Evolutionary conservation across 1,140 invertebrate species (phyloP), one percentile per base, ranked within the genome.

Genomic region (Heliconius hewitsoni): DNA sequence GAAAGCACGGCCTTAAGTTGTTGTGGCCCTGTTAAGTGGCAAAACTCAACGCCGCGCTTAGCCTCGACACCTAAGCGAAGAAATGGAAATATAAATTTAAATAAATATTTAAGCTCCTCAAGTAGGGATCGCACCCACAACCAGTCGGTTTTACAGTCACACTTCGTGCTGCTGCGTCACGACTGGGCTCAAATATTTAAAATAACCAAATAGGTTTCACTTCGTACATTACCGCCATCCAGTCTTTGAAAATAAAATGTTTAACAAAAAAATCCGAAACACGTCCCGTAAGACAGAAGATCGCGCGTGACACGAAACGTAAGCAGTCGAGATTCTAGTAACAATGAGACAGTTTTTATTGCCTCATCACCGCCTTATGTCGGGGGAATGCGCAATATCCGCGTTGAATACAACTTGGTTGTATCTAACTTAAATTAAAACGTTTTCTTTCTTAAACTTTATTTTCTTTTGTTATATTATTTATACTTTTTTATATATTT

Each of bases 261-360:
- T 76, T 30, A 66, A 66, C 74, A 70, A 76, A 76, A 52, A 76
- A 70, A 76, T 76, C 74, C 74, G 55, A 73, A 57, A 73, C 52
- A 78, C 77, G 71, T 78, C 71, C 55, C 55, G 19, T 46, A 73
- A 73, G 39, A 79, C 73, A 70, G 60, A 71, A 78, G 71, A 75
- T 72, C 80, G 76, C 73, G 66, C 73, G 76, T 81, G 76, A 81
- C 76, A 71, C 16, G 73, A 78, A 77, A 75, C 16, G 50, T 34
- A 52, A 75, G 37, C 23, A n/a, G 79, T 80, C 52, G 79, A 80
- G 79, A 80, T 80, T 80, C 79, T 42, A 76, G 79, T 52, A 75
- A 80, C 74, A 80, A 80, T 80, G 79, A 76, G 74, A 76, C 79
- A 80, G 23, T 81, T 81, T 81, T 78, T 81, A 81, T 75, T 81